A percentile compares a stretch with the other conserved stretches of the same genome.
Evolutionary conservation across 2,888 invertebrate genomes (phyloP).

Genomic region (Brachylomia viminalis): DNA sequence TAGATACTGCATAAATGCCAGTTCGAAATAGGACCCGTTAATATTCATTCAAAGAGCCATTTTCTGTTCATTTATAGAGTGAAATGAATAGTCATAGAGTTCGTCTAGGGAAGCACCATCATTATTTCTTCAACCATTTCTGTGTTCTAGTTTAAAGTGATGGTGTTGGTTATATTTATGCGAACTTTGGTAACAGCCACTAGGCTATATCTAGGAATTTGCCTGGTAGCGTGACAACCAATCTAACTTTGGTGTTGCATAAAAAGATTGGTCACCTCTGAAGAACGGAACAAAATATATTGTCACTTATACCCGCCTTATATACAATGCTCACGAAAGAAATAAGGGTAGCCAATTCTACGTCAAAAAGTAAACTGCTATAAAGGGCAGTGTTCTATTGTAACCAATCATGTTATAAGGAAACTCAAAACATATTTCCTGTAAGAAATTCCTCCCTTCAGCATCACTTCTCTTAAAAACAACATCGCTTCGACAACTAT

Average conservation of each 20-base stretch:
- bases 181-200: not conserved
- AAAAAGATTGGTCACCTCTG: not conserved
- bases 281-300: not conserved
- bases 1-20: not conserved
- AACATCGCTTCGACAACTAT: slow-evolving; percentile 50
- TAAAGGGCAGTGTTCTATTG: not conserved
- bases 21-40: not conserved
- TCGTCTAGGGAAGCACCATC: not conserved
- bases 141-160: not conserved
- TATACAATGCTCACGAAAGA: not conserved
- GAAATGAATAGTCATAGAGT: slow-evolving; percentile 11
- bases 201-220: no score
- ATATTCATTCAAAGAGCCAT: not conserved
- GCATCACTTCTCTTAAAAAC: slow-evolving; percentile 30
- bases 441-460: slow-evolving; percentile 7
- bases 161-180: not conserved
- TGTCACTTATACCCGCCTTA: not conserved
- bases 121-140: not conserved
- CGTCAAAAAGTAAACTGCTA: not conserved
- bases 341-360: not conserved
- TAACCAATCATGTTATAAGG: slow-evolving; percentile 27
- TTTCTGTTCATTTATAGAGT: slow-evolving; percentile 9
- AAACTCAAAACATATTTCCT: slow-evolving; percentile 24
- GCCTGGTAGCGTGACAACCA: not conserved
- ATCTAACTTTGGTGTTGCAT: no score